Conservation (phyloP, 2,888 invertebrate genomes). For the Linnaemya vulpina region DNA sequence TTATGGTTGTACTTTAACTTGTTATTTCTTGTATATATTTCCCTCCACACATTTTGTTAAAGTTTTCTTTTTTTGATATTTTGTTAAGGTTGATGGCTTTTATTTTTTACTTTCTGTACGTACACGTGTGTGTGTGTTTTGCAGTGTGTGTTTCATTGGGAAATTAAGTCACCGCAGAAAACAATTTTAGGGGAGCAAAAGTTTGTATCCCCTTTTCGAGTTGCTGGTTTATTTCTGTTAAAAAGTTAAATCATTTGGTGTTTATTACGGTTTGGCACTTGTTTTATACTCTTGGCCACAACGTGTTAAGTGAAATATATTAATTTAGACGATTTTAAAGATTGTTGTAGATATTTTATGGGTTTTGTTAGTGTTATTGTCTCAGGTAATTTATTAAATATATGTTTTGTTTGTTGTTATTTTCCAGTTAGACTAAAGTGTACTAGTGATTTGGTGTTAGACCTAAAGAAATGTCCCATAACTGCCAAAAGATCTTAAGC, state of each 20-base stretch:
- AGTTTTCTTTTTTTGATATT: background rate
- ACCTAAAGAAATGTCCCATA: too few species aligned
- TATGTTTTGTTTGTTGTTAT: too few species aligned
- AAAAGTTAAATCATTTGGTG: slow-evolving; percentile 38
- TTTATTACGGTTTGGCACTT: slow-evolving; percentile 69
- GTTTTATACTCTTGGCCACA: slow-evolving; percentile 48
- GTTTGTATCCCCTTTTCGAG: slow-evolving; percentile 1
- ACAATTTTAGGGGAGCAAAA: slow-evolving; percentile 20
- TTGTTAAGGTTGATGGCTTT: background rate
- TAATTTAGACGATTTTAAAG: background rate
- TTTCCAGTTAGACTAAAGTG: too few species aligned
- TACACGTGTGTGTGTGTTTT: too few species aligned
- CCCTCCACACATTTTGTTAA: slow-evolving; percentile 8
- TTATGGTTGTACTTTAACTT: slow-evolving; percentile 51
- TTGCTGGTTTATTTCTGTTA: slow-evolving; percentile 2
- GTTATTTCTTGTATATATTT: slow-evolving; percentile 14
- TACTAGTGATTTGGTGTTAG: too few species aligned
- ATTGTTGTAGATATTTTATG: background rate
- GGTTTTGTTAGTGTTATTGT: too few species aligned
- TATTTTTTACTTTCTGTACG: background rate
- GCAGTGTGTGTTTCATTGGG: slow-evolving; percentile 33
- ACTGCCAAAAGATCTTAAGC: too few species aligned
- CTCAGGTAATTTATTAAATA: too few species aligned
- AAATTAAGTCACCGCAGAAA: slow-evolving; percentile 38
- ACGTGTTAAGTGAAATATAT: background rate